Evolutionary conservation across 2,888 invertebrate species (phyloP).

Genomic region (Aplocera efformata): DNA sequence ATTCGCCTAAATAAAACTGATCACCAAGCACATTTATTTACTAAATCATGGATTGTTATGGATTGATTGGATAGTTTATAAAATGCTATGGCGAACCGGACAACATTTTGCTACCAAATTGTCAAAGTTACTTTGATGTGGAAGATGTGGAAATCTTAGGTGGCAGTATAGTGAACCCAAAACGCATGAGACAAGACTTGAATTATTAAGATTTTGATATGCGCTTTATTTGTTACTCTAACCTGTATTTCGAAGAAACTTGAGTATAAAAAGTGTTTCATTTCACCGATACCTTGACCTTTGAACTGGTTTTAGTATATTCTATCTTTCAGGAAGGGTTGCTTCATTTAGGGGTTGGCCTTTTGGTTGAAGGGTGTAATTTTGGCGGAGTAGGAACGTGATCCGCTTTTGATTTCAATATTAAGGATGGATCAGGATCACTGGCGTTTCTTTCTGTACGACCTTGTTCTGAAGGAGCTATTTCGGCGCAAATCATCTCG

Average conservation of each 20-base stretch:
- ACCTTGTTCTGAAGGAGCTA: no score
- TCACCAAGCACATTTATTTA: background rate
- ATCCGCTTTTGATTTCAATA: slow-evolving; percentile 34
- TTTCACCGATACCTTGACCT: slow-evolving; percentile 3
- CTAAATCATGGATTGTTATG: slow-evolving; percentile 4
- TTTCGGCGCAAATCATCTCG: no score
- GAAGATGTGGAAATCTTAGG: no score
- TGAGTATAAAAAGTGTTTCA: slow-evolving; percentile 2
- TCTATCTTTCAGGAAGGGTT: slow-evolving; percentile 12
- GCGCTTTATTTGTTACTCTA: slow-evolving; percentile 2
- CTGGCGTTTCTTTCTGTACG: no score
- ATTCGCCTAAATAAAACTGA: slow-evolving; percentile 7
- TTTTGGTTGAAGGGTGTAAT: slow-evolving; percentile 33
- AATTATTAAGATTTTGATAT: slow-evolving; percentile 7
- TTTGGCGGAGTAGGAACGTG: slow-evolving; percentile 53
- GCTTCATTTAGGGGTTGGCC: slow-evolving; percentile 8
- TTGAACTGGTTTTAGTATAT: slow-evolving; percentile 3
- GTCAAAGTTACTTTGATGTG: no score
- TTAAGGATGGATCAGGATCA: background rate
- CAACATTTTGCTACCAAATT: no score
- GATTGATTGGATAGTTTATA: slow-evolving; percentile 4
- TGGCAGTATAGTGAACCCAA: no score
- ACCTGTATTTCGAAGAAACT: slow-evolving; percentile 2
- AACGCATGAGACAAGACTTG: no score
- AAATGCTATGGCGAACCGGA: no score